phyloP scores from a whole-genome alignment of 1,140 invertebrate genomes.

The Nasonia giraulti region DNA sequence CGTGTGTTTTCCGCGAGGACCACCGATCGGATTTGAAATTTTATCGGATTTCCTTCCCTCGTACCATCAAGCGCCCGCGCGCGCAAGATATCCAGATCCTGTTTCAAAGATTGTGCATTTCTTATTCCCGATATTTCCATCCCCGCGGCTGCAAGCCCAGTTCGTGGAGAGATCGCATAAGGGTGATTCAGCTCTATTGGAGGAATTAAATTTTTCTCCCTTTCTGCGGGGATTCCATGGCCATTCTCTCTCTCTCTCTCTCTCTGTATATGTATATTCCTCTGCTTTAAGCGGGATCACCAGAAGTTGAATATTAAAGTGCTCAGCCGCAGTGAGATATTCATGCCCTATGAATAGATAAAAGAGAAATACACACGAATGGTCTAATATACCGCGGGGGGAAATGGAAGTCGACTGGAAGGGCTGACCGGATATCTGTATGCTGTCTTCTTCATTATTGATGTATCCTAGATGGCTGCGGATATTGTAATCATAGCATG shows the following conservation, averaged over 20 bases:
- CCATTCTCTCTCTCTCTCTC: no score
- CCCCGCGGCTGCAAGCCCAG: background rate
- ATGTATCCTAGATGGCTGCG: background rate
- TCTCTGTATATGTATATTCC: no score
- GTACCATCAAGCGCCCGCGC: background rate
- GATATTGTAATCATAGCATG: background rate
- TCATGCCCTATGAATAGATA: background rate
- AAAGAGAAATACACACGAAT: background rate
- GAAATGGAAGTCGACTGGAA: no score
- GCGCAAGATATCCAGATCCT: background rate
- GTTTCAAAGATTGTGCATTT: background rate
- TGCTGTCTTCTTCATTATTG: background rate
- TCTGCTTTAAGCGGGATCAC: background rate
- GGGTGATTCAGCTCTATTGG: background rate
- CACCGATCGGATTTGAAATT: background rate
- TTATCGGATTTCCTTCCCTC: background rate
- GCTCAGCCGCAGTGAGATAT: no score
- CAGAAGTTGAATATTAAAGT: no score
- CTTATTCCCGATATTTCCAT: background rate
- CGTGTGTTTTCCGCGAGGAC: background rate
- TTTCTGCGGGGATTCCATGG: background rate
- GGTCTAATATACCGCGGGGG: background rate
- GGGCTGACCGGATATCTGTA: no score
- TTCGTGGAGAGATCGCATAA: background rate
- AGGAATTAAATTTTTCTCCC: background rate